A percentile compares a stretch with the other conserved stretches of the same genome.
Evolutionary conservation across 2,888 invertebrate genomes (phyloP).

Genomic region (Artemia sinica): DNA sequence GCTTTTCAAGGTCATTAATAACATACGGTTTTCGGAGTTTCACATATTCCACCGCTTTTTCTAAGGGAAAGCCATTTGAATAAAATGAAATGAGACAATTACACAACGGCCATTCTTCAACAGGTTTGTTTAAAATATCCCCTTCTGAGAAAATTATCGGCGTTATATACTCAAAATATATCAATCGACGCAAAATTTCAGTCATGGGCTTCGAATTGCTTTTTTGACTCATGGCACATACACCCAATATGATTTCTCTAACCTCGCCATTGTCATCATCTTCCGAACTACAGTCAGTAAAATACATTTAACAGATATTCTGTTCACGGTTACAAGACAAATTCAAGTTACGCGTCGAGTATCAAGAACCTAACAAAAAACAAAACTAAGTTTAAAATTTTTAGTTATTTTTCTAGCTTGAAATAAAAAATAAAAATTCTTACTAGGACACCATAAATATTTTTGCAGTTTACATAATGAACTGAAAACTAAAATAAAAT

Average conservation of each 20-base stretch:
- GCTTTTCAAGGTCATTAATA: constrained; percentile 95
- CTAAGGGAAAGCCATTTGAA: constrained; percentile 92
- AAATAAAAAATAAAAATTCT: no score
- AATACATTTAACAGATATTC: no score
- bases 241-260: constrained; percentile 86
- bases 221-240: constrained; percentile 99
- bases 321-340: no score
- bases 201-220: constrained; percentile 98
- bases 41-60: constrained; percentile 92
- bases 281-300: neutral
- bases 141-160: constrained; percentile 88
- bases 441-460: no score
- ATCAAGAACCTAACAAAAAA: no score
- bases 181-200: constrained; percentile 83
- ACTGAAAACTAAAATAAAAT: no score
- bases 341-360: no score
- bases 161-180: constrained; percentile 89
- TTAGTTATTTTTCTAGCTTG: no score
- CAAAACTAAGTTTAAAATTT: no score
- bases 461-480: no score
- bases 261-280: constrained; percentile 36
- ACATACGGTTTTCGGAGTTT: constrained; percentile 83
- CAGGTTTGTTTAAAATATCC: constrained; percentile 82
- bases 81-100: constrained; percentile 97
- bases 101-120: constrained; percentile 93